Evolutionary conservation across 2,888 invertebrate species (phyloP).

Genomic region (Euspilapteryx auroguttella): DNA sequence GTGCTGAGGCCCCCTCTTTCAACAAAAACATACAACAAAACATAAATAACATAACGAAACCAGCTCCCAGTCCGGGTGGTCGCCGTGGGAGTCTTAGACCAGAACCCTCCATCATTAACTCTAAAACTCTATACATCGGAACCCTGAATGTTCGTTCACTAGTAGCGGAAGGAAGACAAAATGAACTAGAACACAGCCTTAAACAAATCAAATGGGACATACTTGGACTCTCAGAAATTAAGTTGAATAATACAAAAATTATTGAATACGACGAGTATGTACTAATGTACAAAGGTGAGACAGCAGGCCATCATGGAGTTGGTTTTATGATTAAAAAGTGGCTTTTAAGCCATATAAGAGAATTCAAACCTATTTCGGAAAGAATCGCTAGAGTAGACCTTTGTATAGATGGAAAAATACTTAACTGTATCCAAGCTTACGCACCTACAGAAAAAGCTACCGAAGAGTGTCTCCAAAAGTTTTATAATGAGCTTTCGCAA

Average conservation of each 20-base stretch:
- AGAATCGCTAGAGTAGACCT: conserved; percentile 5
- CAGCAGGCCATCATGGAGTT: conserved; percentile 7
- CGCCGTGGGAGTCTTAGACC: not conserved
- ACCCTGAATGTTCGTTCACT: too few species aligned
- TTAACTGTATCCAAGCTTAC: conserved; percentile 3
- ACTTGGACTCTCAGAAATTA: conserved; percentile 7
- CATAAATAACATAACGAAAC: too few species aligned
- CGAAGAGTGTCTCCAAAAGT: not conserved
- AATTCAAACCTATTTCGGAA: conserved; percentile 1
- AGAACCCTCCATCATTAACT: not conserved
- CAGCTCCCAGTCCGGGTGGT: not conserved
- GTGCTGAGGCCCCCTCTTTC: too few species aligned
- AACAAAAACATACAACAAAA: too few species aligned
- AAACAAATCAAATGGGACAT: conserved; percentile 7
- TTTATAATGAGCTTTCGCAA: not conserved
- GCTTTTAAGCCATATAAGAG: conserved; percentile 3
- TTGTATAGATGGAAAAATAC: not conserved
- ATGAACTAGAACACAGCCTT: conserved; percentile 7
- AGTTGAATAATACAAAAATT: conserved; percentile 6
- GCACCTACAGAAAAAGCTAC: not conserved
- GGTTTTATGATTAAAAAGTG: conserved; percentile 8
- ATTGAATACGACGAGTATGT: conserved; percentile 7
- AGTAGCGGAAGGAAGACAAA: too few species aligned
- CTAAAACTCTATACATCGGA: too few species aligned
- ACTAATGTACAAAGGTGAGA: conserved; percentile 7